Evolutionary conservation across 2,888 invertebrate genomes (phyloP), one percentile per base, ranked within the genome.

Genomic region (Cordilura impudica): DNA sequence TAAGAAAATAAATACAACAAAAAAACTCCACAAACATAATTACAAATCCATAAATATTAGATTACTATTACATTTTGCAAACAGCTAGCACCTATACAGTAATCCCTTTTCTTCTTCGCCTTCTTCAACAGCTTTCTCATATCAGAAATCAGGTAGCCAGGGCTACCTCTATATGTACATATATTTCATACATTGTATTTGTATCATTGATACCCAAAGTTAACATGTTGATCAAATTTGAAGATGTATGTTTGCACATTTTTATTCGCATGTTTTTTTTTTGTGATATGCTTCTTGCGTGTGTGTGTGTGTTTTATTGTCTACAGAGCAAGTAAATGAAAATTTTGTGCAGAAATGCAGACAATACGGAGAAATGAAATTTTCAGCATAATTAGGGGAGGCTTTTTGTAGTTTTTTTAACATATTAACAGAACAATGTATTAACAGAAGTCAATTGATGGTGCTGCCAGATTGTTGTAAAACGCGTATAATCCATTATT

Each of bases 301-400:
- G 35, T 39, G 2, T n/a, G 12, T n/a, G 35, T 39, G 14, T 39
- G n/a, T 39, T n/a, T n/a, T 6, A 39, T n/a, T 26, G 26, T 4
- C n/a, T 3, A 39, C 35, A 3, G n/a, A 26, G 26, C 26, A 26
- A 60, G 31, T 43, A 61, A 29, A 35, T 61, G 35, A n/a, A n/a
- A n/a, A 39, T n/a, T 39, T 8, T 79, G 65, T 79, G 79, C 79
- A 79, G 79, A 79, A 79, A 79, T 79, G 79, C 79, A 79, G 74
- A 75, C 79, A 75, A 61, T 56, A 61, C 26, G 74, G 74, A 75
- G 79, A 79, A 79, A 58, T 58, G 29, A 14, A 31, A 23, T 21
- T 21, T 53, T 49, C 23, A 70, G 47, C 70, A 74, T 78, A 71
- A 71, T 66, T 70, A 66, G 43, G 60, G 58, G 73, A 66, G 61